phyloP scores from a whole-genome alignment of 2,888 invertebrate species.

The Diplazon laetatorius region DNA sequence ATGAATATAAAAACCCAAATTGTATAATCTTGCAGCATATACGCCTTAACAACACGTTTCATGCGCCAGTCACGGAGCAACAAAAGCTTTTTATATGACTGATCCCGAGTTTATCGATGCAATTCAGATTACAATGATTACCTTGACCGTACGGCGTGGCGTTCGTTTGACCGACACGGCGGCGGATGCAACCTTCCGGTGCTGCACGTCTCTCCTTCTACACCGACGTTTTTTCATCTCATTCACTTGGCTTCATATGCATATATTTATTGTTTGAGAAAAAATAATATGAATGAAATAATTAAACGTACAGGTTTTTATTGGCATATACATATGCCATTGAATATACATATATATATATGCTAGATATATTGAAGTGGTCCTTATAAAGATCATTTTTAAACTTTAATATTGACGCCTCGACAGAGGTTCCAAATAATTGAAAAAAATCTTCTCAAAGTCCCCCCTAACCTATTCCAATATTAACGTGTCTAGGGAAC shows the following conservation, averaged over 20 bases:
- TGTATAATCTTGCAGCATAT: conserved; percentile 22
- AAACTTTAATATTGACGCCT: too few relatives aligned
- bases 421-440: too few relatives aligned
- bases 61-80: conserved; percentile 48
- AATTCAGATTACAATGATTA: conserved; percentile 59
- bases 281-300: background rate
- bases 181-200: conserved; percentile 64
- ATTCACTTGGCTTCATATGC: conserved; percentile 9
- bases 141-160: conserved; percentile 57
- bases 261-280: conserved; percentile 9
- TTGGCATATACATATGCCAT: too few relatives aligned
- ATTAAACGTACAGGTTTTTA: background rate
- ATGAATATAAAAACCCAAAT: background rate
- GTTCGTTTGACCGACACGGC: conserved; percentile 47
- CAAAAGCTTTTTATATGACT: conserved; percentile 41
- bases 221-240: conserved; percentile 11
- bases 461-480: too few relatives aligned
- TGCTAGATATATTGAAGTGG: too few relatives aligned
- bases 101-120: conserved; percentile 52
- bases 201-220: conserved; percentile 35
- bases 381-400: too few relatives aligned
- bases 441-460: too few relatives aligned
- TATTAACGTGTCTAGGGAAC: too few relatives aligned
- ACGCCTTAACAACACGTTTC: conserved; percentile 36
- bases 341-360: too few relatives aligned